phyloP scores from a whole-genome alignment of 1,140 invertebrate species.

The Drosophila trapezifrons region DNA sequence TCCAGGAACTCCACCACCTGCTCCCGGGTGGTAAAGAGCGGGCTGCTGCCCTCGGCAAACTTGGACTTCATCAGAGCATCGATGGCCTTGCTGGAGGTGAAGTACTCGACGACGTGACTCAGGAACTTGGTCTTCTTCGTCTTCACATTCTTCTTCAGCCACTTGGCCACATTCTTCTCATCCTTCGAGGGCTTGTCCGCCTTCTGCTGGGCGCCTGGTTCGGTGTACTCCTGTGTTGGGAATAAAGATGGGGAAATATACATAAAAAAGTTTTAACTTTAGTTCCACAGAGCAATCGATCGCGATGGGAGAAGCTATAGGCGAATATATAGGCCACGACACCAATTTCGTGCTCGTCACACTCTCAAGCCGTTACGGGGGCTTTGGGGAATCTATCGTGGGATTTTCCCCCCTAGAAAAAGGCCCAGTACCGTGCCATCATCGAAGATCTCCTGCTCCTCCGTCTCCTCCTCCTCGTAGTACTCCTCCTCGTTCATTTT shows the following conservation, averaged over 20 bases:
- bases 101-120: slow-evolving; percentile 98
- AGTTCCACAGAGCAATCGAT: slow-evolving; percentile 11
- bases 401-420: slow-evolving; percentile 5
- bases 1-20: slow-evolving; percentile 93
- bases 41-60: slow-evolving; percentile 92
- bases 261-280: slow-evolving; percentile 13
- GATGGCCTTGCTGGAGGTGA: slow-evolving; percentile 94
- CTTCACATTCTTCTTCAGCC: slow-evolving; percentile 95
- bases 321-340: slow-evolving; percentile 72
- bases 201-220: slow-evolving; percentile 84
- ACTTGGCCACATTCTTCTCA: slow-evolving; percentile 96
- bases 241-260: slow-evolving; percentile 14
- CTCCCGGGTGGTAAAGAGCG: slow-evolving; percentile 92
- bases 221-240: slow-evolving; percentile 74
- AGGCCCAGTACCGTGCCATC: slow-evolving; percentile 57
- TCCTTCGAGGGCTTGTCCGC: slow-evolving; percentile 93
- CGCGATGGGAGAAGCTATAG: neutral
- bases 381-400: slow-evolving; percentile 3
- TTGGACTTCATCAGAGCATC: slow-evolving; percentile 96
- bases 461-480: slow-evolving; percentile 34
- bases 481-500: slow-evolving; percentile 62
- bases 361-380: slow-evolving; percentile 30
- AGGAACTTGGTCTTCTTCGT: slow-evolving; percentile 97
- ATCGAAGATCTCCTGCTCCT: slow-evolving; percentile 71
- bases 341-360: slow-evolving; percentile 64